Evolutionary conservation across 2,888 invertebrate species (phyloP), one percentile per base, ranked within the genome.

Genomic region (Drosophila monieri): DNA sequence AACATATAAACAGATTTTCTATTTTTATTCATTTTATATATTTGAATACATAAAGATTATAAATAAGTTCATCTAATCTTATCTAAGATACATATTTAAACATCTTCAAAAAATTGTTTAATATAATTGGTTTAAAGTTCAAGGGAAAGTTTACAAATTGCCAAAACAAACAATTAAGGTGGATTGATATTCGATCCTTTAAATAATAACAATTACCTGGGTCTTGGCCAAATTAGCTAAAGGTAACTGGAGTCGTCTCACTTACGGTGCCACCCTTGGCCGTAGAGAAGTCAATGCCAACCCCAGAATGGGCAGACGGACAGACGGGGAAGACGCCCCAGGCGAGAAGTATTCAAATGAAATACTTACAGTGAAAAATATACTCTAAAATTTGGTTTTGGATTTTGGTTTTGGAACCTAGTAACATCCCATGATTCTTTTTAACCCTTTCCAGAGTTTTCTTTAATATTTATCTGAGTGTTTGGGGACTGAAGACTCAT

Each of bases 121-220:
- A 6, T 12, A 25, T 25, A 18, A 18, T 18, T 18, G 18, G 18
- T 18, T 18, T 18, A 18, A 18, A 18, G 18, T 18, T 18, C 2
- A 18, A 18, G 18, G 18, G 18, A 18, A 41, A 10, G 9, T 15
- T 41, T 18, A 41, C 8, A 41, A 41, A 41, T 2, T 15, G 35
- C 5, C 10, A 12, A 41, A 27, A 21, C 47, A 67, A 44, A 44
- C 49, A 54, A 60, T 64, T 60, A 47, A 21, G 35, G 25, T 21
- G n/a, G 25, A 44, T 37, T 39, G 52, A 60, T 54, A 60, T 60
- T 58, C 12, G 47, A 53, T 68, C 68, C 25, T 51, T 59, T 46
- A 44, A 67, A 51, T 51, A 54, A 53, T 54, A 67, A 68, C 54
- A 68, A 68, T 69, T 68, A 65, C 48, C 21, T 15, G 51, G 56